Conservation (phyloP, 2,113 vertebrate species). For the Anas platyrhynchos region DNA sequence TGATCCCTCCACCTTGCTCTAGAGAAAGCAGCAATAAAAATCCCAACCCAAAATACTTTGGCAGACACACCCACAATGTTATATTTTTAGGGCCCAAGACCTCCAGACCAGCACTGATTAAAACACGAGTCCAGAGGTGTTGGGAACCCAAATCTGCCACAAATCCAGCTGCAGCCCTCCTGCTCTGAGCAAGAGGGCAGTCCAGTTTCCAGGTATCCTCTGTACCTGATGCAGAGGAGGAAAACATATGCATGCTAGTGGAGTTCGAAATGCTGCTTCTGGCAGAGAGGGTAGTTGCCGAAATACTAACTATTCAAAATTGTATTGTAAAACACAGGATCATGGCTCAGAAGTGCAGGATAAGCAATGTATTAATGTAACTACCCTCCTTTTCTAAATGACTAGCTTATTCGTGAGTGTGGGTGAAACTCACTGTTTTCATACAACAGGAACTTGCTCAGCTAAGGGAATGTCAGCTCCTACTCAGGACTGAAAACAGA, state of each 20-base stretch:
- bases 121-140: not conserved
- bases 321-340: not conserved
- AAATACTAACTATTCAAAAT: not conserved
- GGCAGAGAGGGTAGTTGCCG: not conserved
- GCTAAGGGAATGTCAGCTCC: not conserved
- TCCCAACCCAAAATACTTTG: not conserved
- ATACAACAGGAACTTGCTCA: not conserved
- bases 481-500: not conserved
- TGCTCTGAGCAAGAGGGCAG: not conserved
- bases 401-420: not conserved
- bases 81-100: not conserved
- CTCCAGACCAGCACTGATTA: not conserved
- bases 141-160: not conserved
- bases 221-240: not conserved
- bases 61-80: fast-evolving
- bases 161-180: not conserved
- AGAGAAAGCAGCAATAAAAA: not conserved
- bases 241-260: not conserved
- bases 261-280: not conserved
- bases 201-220: not conserved
- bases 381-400: not conserved
- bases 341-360: not conserved
- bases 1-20: fast-evolving
- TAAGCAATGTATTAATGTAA: not conserved
- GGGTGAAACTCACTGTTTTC: not conserved